phyloP scores from a whole-genome alignment of 30 jellyfish, hydroid and myxozoan genomes.

The Turritopsis rubra region DNA sequence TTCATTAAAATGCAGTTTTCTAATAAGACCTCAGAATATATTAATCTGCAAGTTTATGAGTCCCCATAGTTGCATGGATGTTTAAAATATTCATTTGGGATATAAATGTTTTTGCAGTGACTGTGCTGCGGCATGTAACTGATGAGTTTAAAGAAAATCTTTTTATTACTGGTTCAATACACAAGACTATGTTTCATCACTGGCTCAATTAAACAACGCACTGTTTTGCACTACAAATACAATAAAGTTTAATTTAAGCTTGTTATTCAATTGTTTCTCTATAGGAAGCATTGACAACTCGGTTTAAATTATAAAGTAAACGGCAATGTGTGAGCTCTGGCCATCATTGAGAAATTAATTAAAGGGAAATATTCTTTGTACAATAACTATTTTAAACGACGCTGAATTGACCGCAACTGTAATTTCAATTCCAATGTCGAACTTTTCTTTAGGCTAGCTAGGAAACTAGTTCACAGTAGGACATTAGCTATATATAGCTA shows the following conservation, averaged over 20 bases:
- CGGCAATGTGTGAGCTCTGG: background rate
- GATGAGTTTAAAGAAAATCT: background rate
- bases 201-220: background rate
- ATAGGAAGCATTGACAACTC: background rate
- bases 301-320: background rate
- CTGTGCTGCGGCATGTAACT: background rate
- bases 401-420: background rate
- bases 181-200: no score
- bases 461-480: background rate
- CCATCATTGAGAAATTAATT: background rate
- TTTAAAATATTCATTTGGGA: no score
- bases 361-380: background rate
- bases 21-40: no score
- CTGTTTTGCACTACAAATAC: background rate
- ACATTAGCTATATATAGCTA: no score
- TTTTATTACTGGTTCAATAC: background rate
- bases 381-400: background rate
- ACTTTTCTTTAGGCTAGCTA: no score
- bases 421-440: background rate
- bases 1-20: no score
- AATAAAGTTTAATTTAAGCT: background rate
- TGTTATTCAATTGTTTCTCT: background rate
- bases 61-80: no score
- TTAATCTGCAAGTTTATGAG: no score
- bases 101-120: no score